phyloP scores from a whole-genome alignment of 1,140 invertebrate species.

The Nasonia giraulti region DNA sequence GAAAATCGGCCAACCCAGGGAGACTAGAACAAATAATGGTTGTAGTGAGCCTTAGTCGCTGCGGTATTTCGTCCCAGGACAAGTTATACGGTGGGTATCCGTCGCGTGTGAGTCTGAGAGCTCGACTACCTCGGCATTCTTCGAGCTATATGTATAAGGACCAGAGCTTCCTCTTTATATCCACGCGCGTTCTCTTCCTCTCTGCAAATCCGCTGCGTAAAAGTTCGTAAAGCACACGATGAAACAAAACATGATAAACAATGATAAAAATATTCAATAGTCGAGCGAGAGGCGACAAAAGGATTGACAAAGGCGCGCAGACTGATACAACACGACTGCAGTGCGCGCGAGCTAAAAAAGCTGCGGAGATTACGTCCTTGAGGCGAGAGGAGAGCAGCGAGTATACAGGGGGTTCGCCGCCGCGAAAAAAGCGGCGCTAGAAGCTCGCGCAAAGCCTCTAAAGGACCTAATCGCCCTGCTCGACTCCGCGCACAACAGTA shows the following conservation, averaged over 20 bases:
- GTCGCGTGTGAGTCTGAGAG: conserved; percentile 18
- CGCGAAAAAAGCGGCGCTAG: conserved; percentile 9
- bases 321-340: conserved; percentile 11
- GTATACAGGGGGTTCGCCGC: not conserved
- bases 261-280: not conserved
- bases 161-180: not conserved
- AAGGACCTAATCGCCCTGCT: conserved; percentile 61
- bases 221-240: no score
- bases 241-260: not conserved
- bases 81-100: conserved; percentile 47
- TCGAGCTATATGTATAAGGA: not conserved
- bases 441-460: conserved; percentile 31
- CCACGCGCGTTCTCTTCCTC: not conserved
- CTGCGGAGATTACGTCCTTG: conserved; percentile 50
- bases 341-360: conserved; percentile 46
- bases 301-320: not conserved
- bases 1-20: conserved; percentile 62
- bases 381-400: not conserved
- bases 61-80: conserved; percentile 65
- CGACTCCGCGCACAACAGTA: not conserved
- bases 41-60: conserved; percentile 69
- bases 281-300: not conserved
- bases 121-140: conserved; percentile 35
- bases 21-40: conserved; percentile 72
- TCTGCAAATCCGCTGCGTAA: not conserved